phyloP scores from a whole-genome alignment of 2,888 invertebrate genomes.

The Toxonevra muliebris region DNA sequence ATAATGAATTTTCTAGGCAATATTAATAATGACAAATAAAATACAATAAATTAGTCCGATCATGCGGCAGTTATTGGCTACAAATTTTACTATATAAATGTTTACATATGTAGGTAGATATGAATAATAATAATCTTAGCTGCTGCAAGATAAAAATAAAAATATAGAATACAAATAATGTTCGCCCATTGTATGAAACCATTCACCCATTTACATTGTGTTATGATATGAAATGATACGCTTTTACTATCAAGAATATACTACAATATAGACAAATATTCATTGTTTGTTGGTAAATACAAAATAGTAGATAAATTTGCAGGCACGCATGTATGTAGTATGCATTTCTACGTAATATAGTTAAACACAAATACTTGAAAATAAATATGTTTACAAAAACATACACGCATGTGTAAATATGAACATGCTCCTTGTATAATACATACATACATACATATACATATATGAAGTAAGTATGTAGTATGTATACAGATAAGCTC shows the following conservation, averaged over 20 bases:
- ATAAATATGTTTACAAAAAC: not conserved
- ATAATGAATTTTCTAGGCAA: too few species aligned
- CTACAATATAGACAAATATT: not conserved
- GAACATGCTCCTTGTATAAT: too few species aligned
- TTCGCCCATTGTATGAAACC: not conserved
- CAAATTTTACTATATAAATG: too few species aligned
- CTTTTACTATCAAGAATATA: not conserved
- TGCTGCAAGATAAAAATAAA: not conserved
- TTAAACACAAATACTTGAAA: not conserved
- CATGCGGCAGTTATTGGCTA: too few species aligned
- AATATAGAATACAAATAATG: not conserved
- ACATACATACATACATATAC: too few species aligned
- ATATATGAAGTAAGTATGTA: not conserved
- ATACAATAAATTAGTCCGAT: too few species aligned
- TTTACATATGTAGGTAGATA: too few species aligned
- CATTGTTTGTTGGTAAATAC: not conserved
- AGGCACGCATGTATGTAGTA: not conserved
- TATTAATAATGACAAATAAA: too few species aligned
- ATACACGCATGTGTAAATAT: not conserved
- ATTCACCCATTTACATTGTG: not conserved
- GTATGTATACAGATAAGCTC: slow-evolving; percentile 13
- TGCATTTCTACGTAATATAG: slow-evolving; percentile 1
- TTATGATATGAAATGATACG: not conserved
- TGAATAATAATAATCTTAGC: not conserved
- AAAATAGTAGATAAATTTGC: not conserved